A percentile compares a stretch with the other conserved stretches of the same genome.
Conservation (phyloP, 2,113 vertebrate species). For the Nothobranchius kuhntae region DNA sequence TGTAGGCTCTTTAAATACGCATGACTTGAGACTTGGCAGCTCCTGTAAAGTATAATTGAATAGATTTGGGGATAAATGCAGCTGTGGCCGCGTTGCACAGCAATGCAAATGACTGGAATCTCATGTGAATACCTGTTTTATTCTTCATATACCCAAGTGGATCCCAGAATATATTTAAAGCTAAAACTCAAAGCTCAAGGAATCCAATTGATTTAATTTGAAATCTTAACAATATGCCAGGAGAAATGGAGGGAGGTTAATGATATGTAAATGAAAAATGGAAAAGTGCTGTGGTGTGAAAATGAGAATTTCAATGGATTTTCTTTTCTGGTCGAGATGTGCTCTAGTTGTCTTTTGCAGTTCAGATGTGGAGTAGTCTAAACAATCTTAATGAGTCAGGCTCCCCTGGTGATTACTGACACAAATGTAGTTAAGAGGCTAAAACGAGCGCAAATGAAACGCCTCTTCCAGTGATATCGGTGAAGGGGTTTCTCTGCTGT, state of each 20-base stretch:
- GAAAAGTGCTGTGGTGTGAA: constrained; percentile 60
- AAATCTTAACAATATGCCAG: constrained; percentile 57
- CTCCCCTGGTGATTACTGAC: constrained; percentile 55
- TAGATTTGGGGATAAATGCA: constrained; percentile 40
- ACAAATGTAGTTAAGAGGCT: constrained; percentile 52
- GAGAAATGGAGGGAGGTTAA: constrained; percentile 72
- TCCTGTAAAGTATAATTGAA: constrained; percentile 43
- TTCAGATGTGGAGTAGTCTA: constrained; percentile 29
- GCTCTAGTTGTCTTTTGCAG: constrained; percentile 47
- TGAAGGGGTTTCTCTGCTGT: constrained; percentile 29
- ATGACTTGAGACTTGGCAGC: constrained; percentile 24
- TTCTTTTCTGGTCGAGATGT: constrained; percentile 25
- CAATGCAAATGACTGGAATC: constrained; percentile 13
- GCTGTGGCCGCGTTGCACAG: constrained; percentile 7
- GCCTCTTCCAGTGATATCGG: constrained; percentile 43
- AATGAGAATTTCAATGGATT: constrained; percentile 64
- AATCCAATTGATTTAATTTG: constrained; percentile 57
- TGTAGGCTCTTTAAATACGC: constrained; percentile 1
- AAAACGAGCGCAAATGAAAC: constrained; percentile 51
- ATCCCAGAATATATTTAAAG: constrained; percentile 44
- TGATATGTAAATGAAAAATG: constrained; percentile 76
- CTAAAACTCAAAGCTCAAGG: constrained; percentile 46
- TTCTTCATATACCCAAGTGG: constrained; percentile 24
- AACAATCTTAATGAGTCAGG: constrained; percentile 44
- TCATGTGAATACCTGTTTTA: constrained; percentile 6